These are phyloP conservation scores for Nipponacmea schrenckii DNA, from an alignment of 2,888 invertebrate species.

Conservation along the genomic window DNA sequence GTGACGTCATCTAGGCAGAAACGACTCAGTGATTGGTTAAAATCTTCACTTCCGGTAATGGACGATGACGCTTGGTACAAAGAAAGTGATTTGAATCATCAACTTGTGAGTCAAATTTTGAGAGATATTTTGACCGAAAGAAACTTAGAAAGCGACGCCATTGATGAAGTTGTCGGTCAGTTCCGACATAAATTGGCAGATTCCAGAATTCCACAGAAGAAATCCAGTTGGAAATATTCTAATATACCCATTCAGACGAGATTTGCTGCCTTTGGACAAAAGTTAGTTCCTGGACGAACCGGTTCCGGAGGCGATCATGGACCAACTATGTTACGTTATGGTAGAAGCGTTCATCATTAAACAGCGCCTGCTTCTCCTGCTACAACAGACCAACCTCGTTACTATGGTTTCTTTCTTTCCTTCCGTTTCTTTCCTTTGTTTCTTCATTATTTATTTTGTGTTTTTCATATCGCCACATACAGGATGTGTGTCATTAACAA, in stretches of 20 bases:
- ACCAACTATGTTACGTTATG: slow-evolving; percentile 31
- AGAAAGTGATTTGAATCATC: not conserved
- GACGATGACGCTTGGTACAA: not conserved
- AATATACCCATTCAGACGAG: slow-evolving; percentile 31
- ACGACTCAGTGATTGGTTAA: not conserved
- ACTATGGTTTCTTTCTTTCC: too few relatives aligned
- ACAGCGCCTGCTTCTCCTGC: too few relatives aligned
- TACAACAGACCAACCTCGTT: too few relatives aligned
- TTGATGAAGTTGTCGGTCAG: not conserved
- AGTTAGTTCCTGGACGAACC: slow-evolving; percentile 30
- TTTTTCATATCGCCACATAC: too few relatives aligned
- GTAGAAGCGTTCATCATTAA: slow-evolving; percentile 13
- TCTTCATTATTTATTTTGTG: too few relatives aligned
- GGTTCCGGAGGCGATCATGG: slow-evolving; percentile 25
- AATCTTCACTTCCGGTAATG: not conserved
- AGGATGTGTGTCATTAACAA: too few relatives aligned
- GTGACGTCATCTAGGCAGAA: not conserved
- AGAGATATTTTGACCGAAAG: not conserved
- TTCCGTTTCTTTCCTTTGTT: too few relatives aligned
- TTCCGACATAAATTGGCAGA: not conserved
- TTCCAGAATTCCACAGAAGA: not conserved
- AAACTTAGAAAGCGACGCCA: not conserved
- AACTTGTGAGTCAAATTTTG: not conserved
- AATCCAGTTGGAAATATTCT: slow-evolving; percentile 10
- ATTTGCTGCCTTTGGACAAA: slow-evolving; percentile 34